Evolutionary conservation across 2,888 invertebrate genomes (phyloP).

Genomic region (Zhuqinia jingwanae): DNA sequence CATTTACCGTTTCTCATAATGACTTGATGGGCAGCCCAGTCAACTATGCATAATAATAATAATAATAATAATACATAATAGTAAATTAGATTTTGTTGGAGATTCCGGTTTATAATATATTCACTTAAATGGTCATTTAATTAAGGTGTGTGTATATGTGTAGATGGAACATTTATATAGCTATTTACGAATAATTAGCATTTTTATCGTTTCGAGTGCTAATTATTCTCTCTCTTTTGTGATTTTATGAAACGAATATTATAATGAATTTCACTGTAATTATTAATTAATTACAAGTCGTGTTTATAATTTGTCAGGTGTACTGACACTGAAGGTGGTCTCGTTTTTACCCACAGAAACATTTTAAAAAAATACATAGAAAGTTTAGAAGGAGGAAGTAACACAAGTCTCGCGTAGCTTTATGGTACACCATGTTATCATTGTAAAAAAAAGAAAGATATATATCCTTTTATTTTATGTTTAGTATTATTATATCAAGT

Average conservation of each 20-base stretch:
- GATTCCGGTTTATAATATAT: no score
- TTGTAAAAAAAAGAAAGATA: no score
- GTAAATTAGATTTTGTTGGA: no score
- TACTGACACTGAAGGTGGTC: constrained; percentile 54
- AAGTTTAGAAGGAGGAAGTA: no score
- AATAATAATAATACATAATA: no score
- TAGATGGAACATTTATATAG: not conserved
- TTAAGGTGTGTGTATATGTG: no score
- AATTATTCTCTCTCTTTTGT: constrained; percentile 58
- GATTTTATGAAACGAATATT: constrained; percentile 67
- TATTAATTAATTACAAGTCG: no score
- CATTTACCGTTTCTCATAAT: not conserved
- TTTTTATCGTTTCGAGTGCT: constrained; percentile 55
- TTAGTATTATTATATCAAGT: not conserved
- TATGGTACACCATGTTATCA: no score
- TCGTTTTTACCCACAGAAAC: constrained; percentile 60
- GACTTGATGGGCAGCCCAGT: not conserved
- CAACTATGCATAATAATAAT: no score
- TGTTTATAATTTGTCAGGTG: constrained; percentile 16
- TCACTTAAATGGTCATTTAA: no score
- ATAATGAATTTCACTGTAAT: not conserved
- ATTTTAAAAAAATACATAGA: no score
- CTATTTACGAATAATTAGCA: constrained; percentile 50
- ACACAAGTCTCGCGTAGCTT: no score
- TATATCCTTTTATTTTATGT: not conserved